Evolutionary conservation across 2,797 vertebrate species (phyloP), one percentile per base, ranked within the genome.

Genomic region (Remorina albescens): DNA sequence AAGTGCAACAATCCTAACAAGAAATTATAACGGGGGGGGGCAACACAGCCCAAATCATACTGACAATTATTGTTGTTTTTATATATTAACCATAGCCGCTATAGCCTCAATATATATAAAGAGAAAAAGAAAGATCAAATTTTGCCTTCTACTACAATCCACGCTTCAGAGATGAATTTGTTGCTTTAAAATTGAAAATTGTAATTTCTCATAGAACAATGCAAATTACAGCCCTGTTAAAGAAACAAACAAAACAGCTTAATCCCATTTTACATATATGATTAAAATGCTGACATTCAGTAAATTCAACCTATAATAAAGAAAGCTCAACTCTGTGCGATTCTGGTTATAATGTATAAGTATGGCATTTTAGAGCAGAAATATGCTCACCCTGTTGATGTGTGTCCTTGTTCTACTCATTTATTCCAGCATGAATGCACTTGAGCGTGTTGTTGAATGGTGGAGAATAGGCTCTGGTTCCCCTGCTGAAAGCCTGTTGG

Each of bases 401-500:
- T 58, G 21, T 69, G 68, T 73, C 75, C 62, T 44, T 85, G 59
- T 74, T 88, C 41, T 79, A 55, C 75, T 84, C 75, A 82, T 76
- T 86, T 87, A 77, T 80, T 76, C 46, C 71, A 67, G 76, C 67
- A 59, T 89, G 88, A 88, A 86, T 75, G 78, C 87, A 83, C 80
- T 88, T 82, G 85, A 83, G 85, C 62, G 13, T 82, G 83, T 80
- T 80, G 86, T 60, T 91, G 88, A 92, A 93, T 92, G 74, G 84
- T 32, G 50, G 65, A 91, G 90, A 93, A 93, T 82, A 90, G 86
- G 78, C 78, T 86, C 63, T 67, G 82, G 76, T 79, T 72, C 79
- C 86, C 88, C 84, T 42, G 86, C 85, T 89, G 86, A 91, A 91
- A 90, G 86, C 81, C 87, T 82, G 88, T 78, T 89, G 88, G 92